A percentile compares a stretch with the other conserved stretches of the same genome.
Evolutionary conservation across 2,113 vertebrate genomes (phyloP).

Genomic region (Podarcis muralis): DNA sequence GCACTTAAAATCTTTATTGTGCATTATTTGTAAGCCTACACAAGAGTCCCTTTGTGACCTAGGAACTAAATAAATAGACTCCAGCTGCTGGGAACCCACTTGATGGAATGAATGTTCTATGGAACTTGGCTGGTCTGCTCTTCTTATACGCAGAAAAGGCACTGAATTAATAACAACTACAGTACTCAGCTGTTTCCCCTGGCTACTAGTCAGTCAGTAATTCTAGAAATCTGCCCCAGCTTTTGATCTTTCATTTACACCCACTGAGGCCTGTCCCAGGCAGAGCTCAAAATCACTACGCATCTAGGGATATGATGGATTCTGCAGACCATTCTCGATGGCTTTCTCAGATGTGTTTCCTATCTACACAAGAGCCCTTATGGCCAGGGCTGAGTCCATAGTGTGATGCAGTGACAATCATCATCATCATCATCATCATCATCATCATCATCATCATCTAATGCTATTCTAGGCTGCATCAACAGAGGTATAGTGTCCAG

Average conservation of each 20-base stretch:
- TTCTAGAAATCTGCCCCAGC: not conserved
- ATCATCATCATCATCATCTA: too few relatives aligned
- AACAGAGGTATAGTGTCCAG: too few relatives aligned
- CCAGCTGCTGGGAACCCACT: slow-evolving; percentile 4
- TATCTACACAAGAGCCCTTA: fast-evolving
- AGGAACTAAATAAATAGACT: not conserved
- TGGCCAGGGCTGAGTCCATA: not conserved
- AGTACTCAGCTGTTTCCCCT: too few relatives aligned
- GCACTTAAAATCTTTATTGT: not conserved
- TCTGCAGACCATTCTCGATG: fast-evolving
- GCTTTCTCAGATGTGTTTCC: not conserved
- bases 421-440: too few relatives aligned
- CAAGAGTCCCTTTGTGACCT: not conserved
- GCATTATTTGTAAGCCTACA: not conserved
- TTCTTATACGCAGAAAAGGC: not conserved
- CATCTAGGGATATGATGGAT: fast-evolving
- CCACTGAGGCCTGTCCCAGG: not conserved
- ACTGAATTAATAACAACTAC: not conserved
- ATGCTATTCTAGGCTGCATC: too few relatives aligned
- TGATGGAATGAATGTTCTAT: not conserved
- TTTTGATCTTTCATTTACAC: not conserved
- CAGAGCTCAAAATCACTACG: not conserved
- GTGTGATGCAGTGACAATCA: too few relatives aligned
- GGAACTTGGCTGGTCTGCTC: not conserved
- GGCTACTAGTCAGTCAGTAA: not conserved